Conservation (phyloP, 23 tunicate genomes). For the Halocynthia aurantium region DNA sequence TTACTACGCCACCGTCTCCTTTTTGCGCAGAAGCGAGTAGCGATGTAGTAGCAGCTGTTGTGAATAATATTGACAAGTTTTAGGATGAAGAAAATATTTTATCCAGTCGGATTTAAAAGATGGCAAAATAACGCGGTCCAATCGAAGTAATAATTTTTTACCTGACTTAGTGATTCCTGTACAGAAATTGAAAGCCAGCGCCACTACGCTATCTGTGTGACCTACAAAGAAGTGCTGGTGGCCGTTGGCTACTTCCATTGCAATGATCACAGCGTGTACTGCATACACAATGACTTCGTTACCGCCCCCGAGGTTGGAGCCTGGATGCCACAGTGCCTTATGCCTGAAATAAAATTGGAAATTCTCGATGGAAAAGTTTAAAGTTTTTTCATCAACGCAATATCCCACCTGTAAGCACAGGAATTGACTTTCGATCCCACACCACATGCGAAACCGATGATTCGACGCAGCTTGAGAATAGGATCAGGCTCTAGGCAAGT, state of each 20-base stretch:
- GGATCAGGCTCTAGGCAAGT: slow-evolving; percentile 52
- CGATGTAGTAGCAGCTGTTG: slow-evolving; percentile 23
- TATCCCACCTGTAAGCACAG: slow-evolving; percentile 22
- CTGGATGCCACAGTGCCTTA: slow-evolving; percentile 72
- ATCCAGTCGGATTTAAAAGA: background rate
- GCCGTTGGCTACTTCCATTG: slow-evolving; percentile 57
- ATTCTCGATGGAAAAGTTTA: background rate
- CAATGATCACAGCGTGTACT: slow-evolving; percentile 70
- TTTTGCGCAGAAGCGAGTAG: slow-evolving; percentile 68
- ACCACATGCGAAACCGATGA: slow-evolving; percentile 69
- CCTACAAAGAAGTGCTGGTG: slow-evolving; percentile 86
- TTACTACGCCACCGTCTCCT: slow-evolving; percentile 73
- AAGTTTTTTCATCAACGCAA: background rate
- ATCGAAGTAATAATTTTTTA: background rate
- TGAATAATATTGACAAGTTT: background rate
- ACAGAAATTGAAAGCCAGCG: slow-evolving; percentile 66
- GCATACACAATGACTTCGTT: slow-evolving; percentile 79
- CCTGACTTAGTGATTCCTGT: slow-evolving; percentile 15
- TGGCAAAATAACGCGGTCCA: background rate
- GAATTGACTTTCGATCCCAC: background rate
- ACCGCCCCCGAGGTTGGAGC: slow-evolving; percentile 28
- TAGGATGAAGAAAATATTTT: too few relatives aligned
- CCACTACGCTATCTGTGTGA: slow-evolving; percentile 65
- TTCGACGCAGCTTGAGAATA: slow-evolving; percentile 40
- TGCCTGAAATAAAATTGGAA: slow-evolving; percentile 20